Conservation (phyloP, 2,797 vertebrate genomes). For the Okamejei kenojei region DNA sequence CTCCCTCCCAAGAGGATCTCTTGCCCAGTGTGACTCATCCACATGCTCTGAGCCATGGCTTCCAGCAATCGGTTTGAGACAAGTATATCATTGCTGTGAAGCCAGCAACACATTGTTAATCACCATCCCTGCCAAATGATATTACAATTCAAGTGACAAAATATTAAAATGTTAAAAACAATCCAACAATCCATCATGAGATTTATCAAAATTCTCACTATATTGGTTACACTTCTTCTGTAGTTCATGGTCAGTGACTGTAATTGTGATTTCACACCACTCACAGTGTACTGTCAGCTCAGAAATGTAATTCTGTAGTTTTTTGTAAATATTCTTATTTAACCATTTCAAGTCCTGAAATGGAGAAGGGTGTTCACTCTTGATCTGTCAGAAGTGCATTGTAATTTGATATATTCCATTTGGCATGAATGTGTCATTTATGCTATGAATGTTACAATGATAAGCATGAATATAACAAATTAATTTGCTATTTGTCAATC, state of each 20-base stretch:
- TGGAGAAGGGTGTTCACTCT: not conserved
- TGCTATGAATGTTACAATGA: not conserved
- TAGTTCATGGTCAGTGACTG: not conserved
- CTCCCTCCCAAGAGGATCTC: not conserved
- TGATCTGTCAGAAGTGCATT: not conserved
- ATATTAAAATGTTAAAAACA: not conserved
- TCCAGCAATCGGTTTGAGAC: not conserved
- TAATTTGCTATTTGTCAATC: slow-evolving; percentile 24
- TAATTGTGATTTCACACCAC: not conserved
- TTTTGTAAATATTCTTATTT: not conserved
- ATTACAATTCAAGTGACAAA: not conserved
- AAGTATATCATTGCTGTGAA: not conserved
- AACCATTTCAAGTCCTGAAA: not conserved
- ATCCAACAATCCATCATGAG: not conserved
- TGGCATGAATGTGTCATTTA: not conserved
- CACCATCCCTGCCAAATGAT: too few relatives aligned
- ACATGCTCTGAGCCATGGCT: not conserved
- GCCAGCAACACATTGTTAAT: not conserved
- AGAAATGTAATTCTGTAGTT: not conserved
- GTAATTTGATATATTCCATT: not conserved
- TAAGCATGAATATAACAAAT: not conserved
- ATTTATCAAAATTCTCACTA: not conserved
- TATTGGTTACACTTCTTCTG: not conserved
- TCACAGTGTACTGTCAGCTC: not conserved
- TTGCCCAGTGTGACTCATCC: not conserved